Base-by-base conservation (phyloP, 2,113 vertebrate species). In the Oryzias javanicus region DNA sequence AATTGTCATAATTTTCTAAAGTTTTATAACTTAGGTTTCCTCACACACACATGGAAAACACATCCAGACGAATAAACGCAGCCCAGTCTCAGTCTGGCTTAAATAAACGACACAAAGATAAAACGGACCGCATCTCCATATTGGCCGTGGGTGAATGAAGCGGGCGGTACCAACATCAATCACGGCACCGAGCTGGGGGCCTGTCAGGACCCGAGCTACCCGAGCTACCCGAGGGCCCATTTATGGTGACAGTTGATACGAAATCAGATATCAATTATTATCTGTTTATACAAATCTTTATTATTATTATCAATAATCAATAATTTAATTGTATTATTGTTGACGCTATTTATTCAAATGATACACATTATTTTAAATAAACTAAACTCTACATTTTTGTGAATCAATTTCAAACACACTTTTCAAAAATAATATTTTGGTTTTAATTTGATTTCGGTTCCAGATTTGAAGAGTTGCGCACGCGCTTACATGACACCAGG, bases 201-300 rank as follows among this genome's bases (percentile, higher is more conserved):
- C 14, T 46, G 53, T 74, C 56, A 62, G 66, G 71, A 6, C 42
- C 40, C 2, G 3, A 55, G 64, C 73, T 71, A n/a, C 25, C 42
- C 58, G 22, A 57, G n/a, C n/a, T 22, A 22, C 22, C 17, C 24
- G 19, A 55, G 65, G 59, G 80, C 83, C 78, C 58, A 73, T 83
- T 76, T 78, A 62, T 72, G 51, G 83, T 22, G 14, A 50, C 22
- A 25, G 15, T 24, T 27, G 22, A 10, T 15, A 15, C 16, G 16
- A 6, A 18, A 47, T 46, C 35, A 24, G 16, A 6, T 13, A 53
- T 60, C 50, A 20, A 60, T 27, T 19, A 49, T 25, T 14, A 22
- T 44, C 22, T 41, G n/a, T 54, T 44, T 44, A 20, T 29, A 50
- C 14, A 5, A 20, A 14, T 19, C 19, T 49, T 16, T 22, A 49